Conservation (phyloP, 1,140 invertebrate genomes). For the Drepana arcuata region DNA sequence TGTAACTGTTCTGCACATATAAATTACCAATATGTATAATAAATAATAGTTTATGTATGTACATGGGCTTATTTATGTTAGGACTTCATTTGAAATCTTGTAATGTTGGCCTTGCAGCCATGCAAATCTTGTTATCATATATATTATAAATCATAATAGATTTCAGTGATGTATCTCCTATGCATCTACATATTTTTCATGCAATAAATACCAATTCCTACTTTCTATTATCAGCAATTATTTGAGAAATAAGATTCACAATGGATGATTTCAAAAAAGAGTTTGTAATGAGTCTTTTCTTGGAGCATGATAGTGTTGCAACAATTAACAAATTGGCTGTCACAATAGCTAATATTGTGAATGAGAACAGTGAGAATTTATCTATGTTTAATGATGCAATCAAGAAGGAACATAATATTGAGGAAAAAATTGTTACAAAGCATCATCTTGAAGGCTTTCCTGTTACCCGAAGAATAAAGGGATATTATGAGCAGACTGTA, state of each 20-base stretch:
- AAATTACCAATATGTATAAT: too few species aligned
- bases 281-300: conserved; percentile 49
- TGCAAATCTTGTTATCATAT: too few species aligned
- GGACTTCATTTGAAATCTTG: too few species aligned
- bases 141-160: too few species aligned
- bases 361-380: conserved; percentile 49
- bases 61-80: too few species aligned
- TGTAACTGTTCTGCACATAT: too few species aligned
- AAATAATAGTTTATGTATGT: too few species aligned
- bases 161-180: too few species aligned
- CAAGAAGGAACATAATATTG: conserved; percentile 26
- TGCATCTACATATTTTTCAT: too few species aligned
- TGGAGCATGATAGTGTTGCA: conserved; percentile 47
- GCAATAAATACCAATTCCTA: background rate
- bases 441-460: background rate
- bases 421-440: background rate
- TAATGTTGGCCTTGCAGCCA: too few species aligned
- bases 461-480: conserved; percentile 8
- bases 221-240: background rate
- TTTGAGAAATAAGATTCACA: conserved; percentile 1
- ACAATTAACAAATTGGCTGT: conserved; percentile 43
- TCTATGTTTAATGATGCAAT: conserved; percentile 24
- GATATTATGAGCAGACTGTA: conserved; percentile 33
- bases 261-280: conserved; percentile 40
- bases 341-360: conserved; percentile 44